Evolutionary conservation across 1,140 invertebrate species (phyloP).

Genomic region (Sinonovacula constricta): DNA sequence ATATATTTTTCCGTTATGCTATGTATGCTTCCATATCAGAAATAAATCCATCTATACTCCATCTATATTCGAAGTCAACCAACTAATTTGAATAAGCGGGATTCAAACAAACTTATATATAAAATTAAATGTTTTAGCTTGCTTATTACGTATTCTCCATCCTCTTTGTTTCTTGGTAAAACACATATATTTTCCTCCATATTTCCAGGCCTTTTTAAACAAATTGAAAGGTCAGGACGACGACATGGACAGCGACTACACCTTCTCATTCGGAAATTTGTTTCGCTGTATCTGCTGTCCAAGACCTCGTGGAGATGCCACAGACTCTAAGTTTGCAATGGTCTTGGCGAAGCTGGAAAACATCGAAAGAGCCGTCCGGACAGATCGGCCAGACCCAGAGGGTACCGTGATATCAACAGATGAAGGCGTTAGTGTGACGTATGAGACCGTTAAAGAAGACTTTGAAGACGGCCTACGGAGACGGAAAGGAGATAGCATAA

Average conservation of each 20-base stretch:
- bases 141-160: too few species aligned
- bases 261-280: constrained; percentile 71
- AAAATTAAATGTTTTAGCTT: too few species aligned
- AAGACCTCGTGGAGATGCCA: constrained; percentile 37
- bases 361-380: constrained; percentile 50
- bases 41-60: too few species aligned
- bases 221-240: too few species aligned
- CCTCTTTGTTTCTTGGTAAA: too few species aligned
- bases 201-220: too few species aligned
- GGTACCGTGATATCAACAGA: constrained; percentile 11
- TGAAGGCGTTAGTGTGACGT: constrained; percentile 48
- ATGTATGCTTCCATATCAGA: too few species aligned
- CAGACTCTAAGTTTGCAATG: constrained; percentile 55
- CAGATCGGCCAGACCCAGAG: not conserved
- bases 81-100: too few species aligned
- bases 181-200: too few species aligned
- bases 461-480: constrained; percentile 9
- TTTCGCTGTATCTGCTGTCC: constrained; percentile 73
- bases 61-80: too few species aligned
- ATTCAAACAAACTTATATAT: too few species aligned
- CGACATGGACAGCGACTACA: constrained; percentile 66
- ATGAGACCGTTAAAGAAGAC: constrained; percentile 38
- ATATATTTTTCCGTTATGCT: too few species aligned
- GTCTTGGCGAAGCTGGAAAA: constrained; percentile 65
- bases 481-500: constrained; percentile 1